phyloP scores from a whole-genome alignment of 2,113 vertebrate genomes.

The Hyaena hyaena region DNA sequence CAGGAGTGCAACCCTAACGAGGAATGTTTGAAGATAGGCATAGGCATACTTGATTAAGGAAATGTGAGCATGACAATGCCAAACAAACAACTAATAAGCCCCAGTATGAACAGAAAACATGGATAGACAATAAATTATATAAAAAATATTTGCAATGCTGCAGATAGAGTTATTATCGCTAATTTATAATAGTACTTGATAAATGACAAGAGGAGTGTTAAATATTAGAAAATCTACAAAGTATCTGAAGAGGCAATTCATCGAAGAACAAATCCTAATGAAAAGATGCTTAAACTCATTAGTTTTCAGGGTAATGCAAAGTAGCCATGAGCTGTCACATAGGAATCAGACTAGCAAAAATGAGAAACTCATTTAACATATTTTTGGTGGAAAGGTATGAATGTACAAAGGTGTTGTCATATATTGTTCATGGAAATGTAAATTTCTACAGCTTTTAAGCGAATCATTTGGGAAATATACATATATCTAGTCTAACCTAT shows the following conservation, averaged over 20 bases:
- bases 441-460: background rate
- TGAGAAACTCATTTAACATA: background rate
- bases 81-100: background rate
- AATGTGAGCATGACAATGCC: background rate
- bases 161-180: constrained; percentile 27
- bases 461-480: background rate
- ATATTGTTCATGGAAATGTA: background rate
- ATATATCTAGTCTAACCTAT: background rate
- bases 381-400: background rate
- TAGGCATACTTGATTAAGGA: background rate
- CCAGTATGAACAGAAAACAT: background rate
- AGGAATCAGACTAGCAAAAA: constrained; percentile 10
- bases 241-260: constrained; percentile 59
- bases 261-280: constrained; percentile 49
- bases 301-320: constrained; percentile 29
- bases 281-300: constrained; percentile 51
- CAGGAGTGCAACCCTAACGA: background rate
- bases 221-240: constrained; percentile 53
- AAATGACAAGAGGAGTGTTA: constrained; percentile 48
- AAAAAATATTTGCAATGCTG: background rate
- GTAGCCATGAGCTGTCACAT: constrained; percentile 1
- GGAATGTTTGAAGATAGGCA: background rate
- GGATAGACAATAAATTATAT: constrained; percentile 28
- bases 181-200: constrained; percentile 59
- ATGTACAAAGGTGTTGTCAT: background rate